Evolutionary conservation across 2,888 invertebrate genomes (phyloP).

Genomic region (Metalampra italica): DNA sequence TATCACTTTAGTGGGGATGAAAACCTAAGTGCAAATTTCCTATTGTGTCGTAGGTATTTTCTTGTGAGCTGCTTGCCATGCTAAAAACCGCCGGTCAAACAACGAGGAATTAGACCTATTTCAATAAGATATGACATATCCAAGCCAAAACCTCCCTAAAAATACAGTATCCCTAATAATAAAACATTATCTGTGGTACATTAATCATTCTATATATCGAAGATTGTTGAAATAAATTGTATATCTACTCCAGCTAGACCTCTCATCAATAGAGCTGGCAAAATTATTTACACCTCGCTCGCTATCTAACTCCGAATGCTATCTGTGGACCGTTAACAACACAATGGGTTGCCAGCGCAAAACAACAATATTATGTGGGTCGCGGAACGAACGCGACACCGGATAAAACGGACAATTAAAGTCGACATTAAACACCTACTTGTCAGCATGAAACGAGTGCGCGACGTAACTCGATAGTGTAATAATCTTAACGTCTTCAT

Average conservation of each 20-base stretch:
- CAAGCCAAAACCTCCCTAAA: too few species aligned
- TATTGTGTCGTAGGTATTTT: too few species aligned
- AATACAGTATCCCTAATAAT: too few species aligned
- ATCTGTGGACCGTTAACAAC: constrained; percentile 57
- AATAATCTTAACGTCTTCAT: constrained; percentile 33
- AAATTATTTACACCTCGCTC: constrained; percentile 35
- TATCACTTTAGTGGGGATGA: too few species aligned
- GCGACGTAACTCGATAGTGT: constrained; percentile 36
- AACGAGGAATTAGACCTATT: too few species aligned
- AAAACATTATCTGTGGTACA: too few species aligned
- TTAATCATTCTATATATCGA: too few species aligned
- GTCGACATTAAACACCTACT: constrained; percentile 50
- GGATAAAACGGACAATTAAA: constrained; percentile 62
- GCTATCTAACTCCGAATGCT: constrained; percentile 44
- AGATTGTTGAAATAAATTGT: not conserved
- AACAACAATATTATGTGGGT: constrained; percentile 67
- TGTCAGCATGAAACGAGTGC: constrained; percentile 36
- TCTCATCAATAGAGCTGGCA: constrained; percentile 29
- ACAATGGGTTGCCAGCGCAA: constrained; percentile 59
- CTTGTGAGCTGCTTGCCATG: too few species aligned
- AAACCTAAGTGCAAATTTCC: too few species aligned
- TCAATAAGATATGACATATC: too few species aligned
- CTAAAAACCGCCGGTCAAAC: too few species aligned
- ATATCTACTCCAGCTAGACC: not conserved
- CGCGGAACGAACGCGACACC: constrained; percentile 56